A percentile compares a stretch with the other conserved stretches of the same genome.
Conservation (phyloP, 1,140 invertebrate species). For the Diprion similis region DNA sequence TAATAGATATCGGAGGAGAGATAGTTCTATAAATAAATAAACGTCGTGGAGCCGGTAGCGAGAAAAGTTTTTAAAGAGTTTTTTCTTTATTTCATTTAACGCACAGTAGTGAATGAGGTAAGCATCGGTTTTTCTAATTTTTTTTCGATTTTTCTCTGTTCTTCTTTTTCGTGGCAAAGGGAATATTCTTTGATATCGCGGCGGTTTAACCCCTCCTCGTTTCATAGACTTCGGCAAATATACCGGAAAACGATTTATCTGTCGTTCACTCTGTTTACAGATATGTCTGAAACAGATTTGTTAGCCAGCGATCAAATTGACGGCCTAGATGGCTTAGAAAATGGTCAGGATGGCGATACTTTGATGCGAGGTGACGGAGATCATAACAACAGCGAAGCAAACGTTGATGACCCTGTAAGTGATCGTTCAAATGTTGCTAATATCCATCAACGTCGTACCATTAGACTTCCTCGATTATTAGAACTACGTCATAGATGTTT, state of each 20-base stretch:
- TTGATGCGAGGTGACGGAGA: conserved; percentile 56
- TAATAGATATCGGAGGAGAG: too few species aligned
- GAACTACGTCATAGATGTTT: too few species aligned
- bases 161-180: background rate
- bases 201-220: background rate
- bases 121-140: background rate
- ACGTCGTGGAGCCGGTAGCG: background rate
- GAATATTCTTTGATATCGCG: background rate
- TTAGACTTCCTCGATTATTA: too few species aligned
- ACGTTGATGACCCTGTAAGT: conserved; percentile 57
- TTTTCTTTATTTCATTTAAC: background rate
- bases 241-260: too few species aligned
- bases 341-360: conserved; percentile 57
- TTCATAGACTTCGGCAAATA: too few species aligned
- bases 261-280: conserved; percentile 30
- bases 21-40: background rate
- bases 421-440: background rate
- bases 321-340: conserved; percentile 58
- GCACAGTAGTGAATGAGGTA: background rate
- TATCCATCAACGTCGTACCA: too few species aligned
- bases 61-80: background rate
- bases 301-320: conserved; percentile 59
- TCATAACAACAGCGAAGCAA: conserved; percentile 55
- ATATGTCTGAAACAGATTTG: conserved; percentile 61
- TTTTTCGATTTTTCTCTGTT: background rate